These are phyloP conservation scores for Trileptium ribeirensis DNA, from an alignment of 2,888 invertebrate species.

Conservation along the genomic window DNA sequence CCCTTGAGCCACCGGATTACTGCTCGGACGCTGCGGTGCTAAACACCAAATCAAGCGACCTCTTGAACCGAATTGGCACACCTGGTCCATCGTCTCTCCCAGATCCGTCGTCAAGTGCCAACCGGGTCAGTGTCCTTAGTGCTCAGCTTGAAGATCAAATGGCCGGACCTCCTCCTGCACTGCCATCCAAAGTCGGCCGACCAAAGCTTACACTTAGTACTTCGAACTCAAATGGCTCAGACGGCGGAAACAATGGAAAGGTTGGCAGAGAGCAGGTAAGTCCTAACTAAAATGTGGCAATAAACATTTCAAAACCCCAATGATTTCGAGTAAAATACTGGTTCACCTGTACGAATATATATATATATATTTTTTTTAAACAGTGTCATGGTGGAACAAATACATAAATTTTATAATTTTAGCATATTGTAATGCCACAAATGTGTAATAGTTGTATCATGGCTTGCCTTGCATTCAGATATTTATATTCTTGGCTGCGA, in stretches of 20 bases:
- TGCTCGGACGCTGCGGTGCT: conserved; percentile 36
- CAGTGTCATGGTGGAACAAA: too few relatives aligned
- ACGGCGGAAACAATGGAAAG: not conserved
- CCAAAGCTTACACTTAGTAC: not conserved
- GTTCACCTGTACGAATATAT: too few relatives aligned
- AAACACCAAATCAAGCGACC: not conserved
- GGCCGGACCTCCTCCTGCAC: conserved; percentile 15
- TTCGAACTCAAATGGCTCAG: not conserved
- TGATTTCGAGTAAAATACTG: too few relatives aligned
- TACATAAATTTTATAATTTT: too few relatives aligned
- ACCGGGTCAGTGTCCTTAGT: conserved; percentile 45
- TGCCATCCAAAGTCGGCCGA: conserved; percentile 6
- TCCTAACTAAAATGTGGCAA: too few relatives aligned
- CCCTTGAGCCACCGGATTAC: conserved; percentile 48
- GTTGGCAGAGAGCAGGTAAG: not conserved
- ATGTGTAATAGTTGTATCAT: too few relatives aligned
- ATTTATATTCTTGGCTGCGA: too few relatives aligned
- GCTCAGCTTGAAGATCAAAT: conserved; percentile 46
- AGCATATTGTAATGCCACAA: too few relatives aligned
- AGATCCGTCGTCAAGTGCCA: conserved; percentile 14
- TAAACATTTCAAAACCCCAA: too few relatives aligned
- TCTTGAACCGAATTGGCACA: conserved; percentile 17
- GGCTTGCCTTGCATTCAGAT: too few relatives aligned
- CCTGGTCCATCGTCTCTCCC: conserved; percentile 4
- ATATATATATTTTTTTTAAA: too few relatives aligned